Evolutionary conservation across 2,797 vertebrate genomes (phyloP).

Genomic region (Artibeus jamaicensis): DNA sequence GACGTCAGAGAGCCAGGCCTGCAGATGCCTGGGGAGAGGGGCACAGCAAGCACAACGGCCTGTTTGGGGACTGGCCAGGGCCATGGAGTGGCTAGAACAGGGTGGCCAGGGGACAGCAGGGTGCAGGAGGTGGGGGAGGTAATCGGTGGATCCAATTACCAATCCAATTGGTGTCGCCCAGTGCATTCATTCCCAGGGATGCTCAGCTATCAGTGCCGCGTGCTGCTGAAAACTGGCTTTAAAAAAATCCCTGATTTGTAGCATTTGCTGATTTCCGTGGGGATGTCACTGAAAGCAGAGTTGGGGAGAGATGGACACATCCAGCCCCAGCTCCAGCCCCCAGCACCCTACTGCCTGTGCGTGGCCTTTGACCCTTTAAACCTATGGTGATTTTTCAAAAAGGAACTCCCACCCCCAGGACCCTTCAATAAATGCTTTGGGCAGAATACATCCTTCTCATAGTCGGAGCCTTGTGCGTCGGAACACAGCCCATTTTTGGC

Average conservation of each 20-base stretch:
- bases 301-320: neutral
- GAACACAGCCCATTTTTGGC: neutral
- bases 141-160: accelerated
- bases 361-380: neutral
- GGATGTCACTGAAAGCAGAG: neutral
- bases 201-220: no score
- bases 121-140: neutral
- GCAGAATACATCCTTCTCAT: neutral
- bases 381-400: neutral
- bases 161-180: neutral
- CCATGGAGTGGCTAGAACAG: neutral
- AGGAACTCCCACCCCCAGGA: neutral
- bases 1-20: neutral
- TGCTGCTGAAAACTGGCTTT: neutral
- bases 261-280: neutral
- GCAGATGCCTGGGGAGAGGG: neutral
- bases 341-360: accelerated
- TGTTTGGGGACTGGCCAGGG: neutral
- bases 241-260: neutral
- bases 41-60: neutral
- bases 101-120: accelerated
- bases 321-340: neutral
- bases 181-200: neutral
- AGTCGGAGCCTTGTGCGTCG: neutral
- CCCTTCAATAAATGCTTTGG: neutral